These are phyloP conservation scores for Coptotermes formosanus DNA, from an alignment of 1,140 invertebrate species.

Conservation along the genomic window DNA sequence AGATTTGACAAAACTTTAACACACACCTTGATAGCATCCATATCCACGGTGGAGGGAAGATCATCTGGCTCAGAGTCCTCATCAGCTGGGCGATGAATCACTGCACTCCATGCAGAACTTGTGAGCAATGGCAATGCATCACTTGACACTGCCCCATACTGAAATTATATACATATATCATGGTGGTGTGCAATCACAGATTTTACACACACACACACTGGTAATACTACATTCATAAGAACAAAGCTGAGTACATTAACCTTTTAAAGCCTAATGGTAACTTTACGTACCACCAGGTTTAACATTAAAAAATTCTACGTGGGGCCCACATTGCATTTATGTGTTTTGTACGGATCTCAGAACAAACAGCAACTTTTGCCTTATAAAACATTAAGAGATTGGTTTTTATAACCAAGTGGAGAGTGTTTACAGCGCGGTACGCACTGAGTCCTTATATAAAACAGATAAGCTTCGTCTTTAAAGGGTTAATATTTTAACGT, in stretches of 20 bases:
- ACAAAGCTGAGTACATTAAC: background rate
- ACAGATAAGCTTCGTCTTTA: no score
- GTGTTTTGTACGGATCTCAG: no score
- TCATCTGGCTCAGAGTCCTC: slow-evolving; percentile 59
- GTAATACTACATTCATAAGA: background rate
- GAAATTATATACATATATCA: background rate
- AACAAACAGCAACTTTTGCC: no score
- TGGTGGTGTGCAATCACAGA: background rate
- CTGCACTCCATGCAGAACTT: slow-evolving; percentile 57
- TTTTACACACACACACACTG: background rate
- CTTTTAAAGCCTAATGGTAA: no score
- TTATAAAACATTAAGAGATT: no score
- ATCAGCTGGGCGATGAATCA: slow-evolving; percentile 59
- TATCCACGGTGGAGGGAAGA: slow-evolving; percentile 63
- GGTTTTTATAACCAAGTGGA: no score
- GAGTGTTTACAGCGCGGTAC: no score
- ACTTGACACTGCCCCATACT: slow-evolving; percentile 23
- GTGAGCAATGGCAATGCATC: slow-evolving; percentile 36
- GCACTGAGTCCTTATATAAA: no score
- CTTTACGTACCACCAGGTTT: no score
- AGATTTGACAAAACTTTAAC: background rate
- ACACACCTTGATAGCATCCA: slow-evolving; percentile 57
- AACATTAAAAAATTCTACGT: no score
- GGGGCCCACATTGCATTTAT: no score
- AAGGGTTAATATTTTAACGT: background rate